phyloP scores from a whole-genome alignment of 2,888 invertebrate species.

The Notodonta dromedarius region DNA sequence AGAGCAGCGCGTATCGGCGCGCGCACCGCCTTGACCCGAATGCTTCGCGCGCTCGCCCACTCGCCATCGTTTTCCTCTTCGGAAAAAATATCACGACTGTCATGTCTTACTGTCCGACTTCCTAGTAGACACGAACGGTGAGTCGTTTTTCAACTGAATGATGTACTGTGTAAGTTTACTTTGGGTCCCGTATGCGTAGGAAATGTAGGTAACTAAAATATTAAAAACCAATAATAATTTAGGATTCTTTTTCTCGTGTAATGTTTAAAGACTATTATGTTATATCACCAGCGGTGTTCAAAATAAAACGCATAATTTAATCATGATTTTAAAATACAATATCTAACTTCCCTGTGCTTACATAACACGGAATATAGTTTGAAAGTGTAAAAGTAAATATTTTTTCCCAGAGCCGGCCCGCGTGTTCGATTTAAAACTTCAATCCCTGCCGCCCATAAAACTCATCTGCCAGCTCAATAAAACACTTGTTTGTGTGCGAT shows the following conservation, averaged over 20 bases:
- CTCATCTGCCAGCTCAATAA: slow-evolving; percentile 34
- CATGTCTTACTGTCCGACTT: neutral
- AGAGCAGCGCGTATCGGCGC: slow-evolving; percentile 44
- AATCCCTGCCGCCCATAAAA: slow-evolving; percentile 29
- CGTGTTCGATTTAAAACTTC: slow-evolving; percentile 31
- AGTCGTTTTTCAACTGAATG: too few species aligned
- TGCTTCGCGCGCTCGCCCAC: slow-evolving; percentile 42
- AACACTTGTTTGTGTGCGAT: slow-evolving; percentile 35
- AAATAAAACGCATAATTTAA: too few species aligned
- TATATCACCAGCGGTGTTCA: too few species aligned
- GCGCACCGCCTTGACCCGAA: slow-evolving; percentile 71
- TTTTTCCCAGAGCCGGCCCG: slow-evolving; percentile 16
- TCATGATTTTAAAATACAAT: too few species aligned
- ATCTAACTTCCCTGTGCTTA: neutral
- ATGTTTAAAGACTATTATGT: too few species aligned
- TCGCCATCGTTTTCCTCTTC: slow-evolving; percentile 44
- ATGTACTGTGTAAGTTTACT: too few species aligned
- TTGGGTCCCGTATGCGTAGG: too few species aligned
- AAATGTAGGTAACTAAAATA: too few species aligned
- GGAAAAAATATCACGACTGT: slow-evolving; percentile 21
- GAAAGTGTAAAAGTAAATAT: slow-evolving; percentile 19
- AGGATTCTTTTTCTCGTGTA: too few species aligned
- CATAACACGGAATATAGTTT: slow-evolving; percentile 2
- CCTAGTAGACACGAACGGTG: neutral
- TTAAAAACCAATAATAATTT: too few species aligned